Base-by-base conservation (phyloP, 2,888 invertebrate genomes). In the Sinelater perroti region DNA sequence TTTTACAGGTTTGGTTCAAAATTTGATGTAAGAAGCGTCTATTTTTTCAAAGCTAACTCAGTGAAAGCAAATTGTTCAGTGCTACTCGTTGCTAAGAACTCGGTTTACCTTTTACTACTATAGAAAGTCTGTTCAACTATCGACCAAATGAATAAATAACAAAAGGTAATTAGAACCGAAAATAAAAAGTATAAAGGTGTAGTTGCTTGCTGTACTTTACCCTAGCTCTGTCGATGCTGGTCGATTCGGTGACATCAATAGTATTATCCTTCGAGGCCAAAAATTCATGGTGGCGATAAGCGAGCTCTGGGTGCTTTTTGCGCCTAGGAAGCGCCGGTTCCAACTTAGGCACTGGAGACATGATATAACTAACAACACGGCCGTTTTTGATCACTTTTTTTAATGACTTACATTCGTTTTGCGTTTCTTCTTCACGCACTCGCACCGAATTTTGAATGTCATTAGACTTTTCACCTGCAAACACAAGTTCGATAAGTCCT, bases 281-380 rank as follows among this genome's bases (percentile, higher is more conserved):
- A 72, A 91, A 85, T 78, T 91, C 91, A 81, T 92, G 91, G 74
- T 90, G 89, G 79, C 89, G 88, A 84, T 93, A 92, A 71, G 93
- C 92, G 74, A 92, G 84, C 70, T 92, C 92, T 40, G 93, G 93
- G 78, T 91, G 91, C 82, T 93, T 93, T 85, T 92, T 93, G 77
- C 92, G 87, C 67, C 93, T 85, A 65, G 92, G 92, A 81, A 93
- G 85, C 63, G 91, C 90, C 68, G 92, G 92, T 80, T 93, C 93
- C 82, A 89, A 85, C 55, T 83, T 83, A 65, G 83, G 72, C 67
- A 73, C 76, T 77, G 69, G 62, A 70, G 67, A 67, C 66, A 66
- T 69, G 64, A 71, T 67, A 66, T 68, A 68, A 69, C 61, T 64
- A 61, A 68, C 67, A 60, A 68, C 63, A 65, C 63, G 67, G 49